Base-by-base conservation (phyloP, 1,140 invertebrate species). In the Rhagoletis zephyria region DNA sequence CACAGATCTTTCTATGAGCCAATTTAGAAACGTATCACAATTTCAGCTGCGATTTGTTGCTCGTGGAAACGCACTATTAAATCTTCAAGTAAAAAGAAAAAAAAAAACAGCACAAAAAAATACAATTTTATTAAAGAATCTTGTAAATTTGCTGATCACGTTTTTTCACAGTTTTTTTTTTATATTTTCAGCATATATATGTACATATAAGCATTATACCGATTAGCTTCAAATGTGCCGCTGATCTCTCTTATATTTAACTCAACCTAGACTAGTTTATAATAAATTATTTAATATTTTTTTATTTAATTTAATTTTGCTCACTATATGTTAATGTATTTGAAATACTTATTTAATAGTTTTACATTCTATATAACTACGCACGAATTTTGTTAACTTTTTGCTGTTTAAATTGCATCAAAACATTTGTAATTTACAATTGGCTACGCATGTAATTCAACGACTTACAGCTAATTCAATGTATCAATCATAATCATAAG, bases 341-440 rank as follows among this genome's bases (percentile, higher is more conserved):
- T 67, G 30, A 67, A 30, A 40, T 30, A 4, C 4, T 40, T 45
- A 56, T 51, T n/a, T 30, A 19, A 81, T 56, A 56, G 48, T 81
- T 42, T 56, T 81, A 81, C 7, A 10, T 9, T 42, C 2, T 56
- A 56, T n/a, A 56, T 30, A n/a, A 19, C 74, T 81, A 81, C 74
- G 74, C 48, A 56, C 74, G 74, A 81, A 81, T 48, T 81, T 81
- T 81, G 74, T 81, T 81, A 81, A 81, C 74, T 81, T 56, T 74
- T 81, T 81, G 74, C 74, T 81, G 74, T 81, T 81, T 81, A 81
- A 81, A 81, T 81, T 81, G 74, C 74, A 81, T 81, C 74, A 81
- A 81, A 81, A 81, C 74, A n/a, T 81, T 70, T 56, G 74, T 81
- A 81, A 81, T 81, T 48, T 81, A 81, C 74, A 81, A 81, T 81